A percentile compares a stretch with the other conserved stretches of the same genome.
Conservation (phyloP, 2,113 vertebrate species). For the Oceanites oceanicus region DNA sequence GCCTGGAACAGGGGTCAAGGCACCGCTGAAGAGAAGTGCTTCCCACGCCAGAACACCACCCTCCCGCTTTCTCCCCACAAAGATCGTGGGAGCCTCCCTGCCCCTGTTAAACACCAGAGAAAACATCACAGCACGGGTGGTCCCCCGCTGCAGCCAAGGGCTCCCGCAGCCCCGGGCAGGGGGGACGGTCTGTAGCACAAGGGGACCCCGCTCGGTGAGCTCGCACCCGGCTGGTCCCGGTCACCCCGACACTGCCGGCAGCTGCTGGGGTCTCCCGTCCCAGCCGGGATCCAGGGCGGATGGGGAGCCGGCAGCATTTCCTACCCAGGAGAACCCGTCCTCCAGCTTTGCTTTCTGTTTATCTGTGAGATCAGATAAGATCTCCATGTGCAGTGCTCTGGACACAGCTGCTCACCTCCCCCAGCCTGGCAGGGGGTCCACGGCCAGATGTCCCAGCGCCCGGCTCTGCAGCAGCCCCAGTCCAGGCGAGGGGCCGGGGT, state of each 20-base stretch:
- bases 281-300: rapidly evolving
- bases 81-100: background rate
- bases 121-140: background rate
- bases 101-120: background rate
- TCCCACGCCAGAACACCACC: background rate
- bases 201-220: background rate
- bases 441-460: background rate
- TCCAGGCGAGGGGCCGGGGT: background rate
- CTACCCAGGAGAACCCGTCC: background rate
- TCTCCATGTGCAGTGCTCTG: background rate
- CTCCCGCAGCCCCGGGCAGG: background rate
- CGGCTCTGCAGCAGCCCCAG: background rate
- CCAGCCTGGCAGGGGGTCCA: background rate
- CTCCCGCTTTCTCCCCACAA: background rate
- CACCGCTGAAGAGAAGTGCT: background rate
- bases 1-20: background rate
- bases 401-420: background rate
- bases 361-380: no score
- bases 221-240: background rate
- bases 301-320: background rate
- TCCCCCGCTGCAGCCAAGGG: background rate
- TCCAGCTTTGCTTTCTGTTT: background rate
- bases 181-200: background rate
- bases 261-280: background rate
- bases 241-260: background rate